These are phyloP conservation scores for Dipus sagitta DNA, from an alignment of 2,797 vertebrate species.

Conservation along the genomic window DNA sequence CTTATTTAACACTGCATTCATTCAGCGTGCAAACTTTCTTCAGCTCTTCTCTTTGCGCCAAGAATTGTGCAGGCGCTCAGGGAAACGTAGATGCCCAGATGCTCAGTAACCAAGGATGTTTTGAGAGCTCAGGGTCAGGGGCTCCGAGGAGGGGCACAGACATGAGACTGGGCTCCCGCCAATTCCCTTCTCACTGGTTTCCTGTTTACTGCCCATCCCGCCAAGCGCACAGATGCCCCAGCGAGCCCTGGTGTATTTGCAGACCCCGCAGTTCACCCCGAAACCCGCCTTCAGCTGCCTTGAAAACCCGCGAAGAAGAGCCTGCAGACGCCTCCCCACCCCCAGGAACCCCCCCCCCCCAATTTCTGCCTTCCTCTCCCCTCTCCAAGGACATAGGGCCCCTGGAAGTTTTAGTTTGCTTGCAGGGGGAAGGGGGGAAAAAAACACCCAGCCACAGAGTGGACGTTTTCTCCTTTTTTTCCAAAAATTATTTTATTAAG, in stretches of 20 bases:
- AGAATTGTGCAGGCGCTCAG: slow-evolving; percentile 34
- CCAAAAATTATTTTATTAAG: slow-evolving; percentile 65
- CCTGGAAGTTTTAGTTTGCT: slow-evolving; percentile 79
- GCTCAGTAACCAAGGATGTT: slow-evolving; percentile 60
- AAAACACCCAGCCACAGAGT: slow-evolving; percentile 49
- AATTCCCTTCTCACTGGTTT: slow-evolving; percentile 78
- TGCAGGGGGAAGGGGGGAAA: background rate
- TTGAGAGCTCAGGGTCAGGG: slow-evolving; percentile 62
- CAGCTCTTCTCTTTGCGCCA: slow-evolving; percentile 41
- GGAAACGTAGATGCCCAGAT: slow-evolving; percentile 47
- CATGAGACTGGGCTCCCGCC: slow-evolving; percentile 71
- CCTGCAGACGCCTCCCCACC: slow-evolving; percentile 45
- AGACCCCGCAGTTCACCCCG: slow-evolving; percentile 52
- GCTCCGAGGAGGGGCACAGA: slow-evolving; percentile 62
- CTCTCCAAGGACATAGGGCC: slow-evolving; percentile 57
- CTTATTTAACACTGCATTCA: background rate
- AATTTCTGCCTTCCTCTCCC: slow-evolving; percentile 61
- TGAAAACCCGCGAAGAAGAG: slow-evolving; percentile 58
- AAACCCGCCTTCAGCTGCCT: slow-evolving; percentile 58
- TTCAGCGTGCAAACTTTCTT: slow-evolving; percentile 39
- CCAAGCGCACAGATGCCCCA: slow-evolving; percentile 70
- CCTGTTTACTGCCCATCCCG: slow-evolving; percentile 84
- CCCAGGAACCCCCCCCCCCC: background rate
- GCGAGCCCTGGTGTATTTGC: slow-evolving; percentile 71
- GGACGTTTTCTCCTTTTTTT: slow-evolving; percentile 55